phyloP scores from a whole-genome alignment of 2,797 vertebrate species.

The Acanthornis magna region DNA sequence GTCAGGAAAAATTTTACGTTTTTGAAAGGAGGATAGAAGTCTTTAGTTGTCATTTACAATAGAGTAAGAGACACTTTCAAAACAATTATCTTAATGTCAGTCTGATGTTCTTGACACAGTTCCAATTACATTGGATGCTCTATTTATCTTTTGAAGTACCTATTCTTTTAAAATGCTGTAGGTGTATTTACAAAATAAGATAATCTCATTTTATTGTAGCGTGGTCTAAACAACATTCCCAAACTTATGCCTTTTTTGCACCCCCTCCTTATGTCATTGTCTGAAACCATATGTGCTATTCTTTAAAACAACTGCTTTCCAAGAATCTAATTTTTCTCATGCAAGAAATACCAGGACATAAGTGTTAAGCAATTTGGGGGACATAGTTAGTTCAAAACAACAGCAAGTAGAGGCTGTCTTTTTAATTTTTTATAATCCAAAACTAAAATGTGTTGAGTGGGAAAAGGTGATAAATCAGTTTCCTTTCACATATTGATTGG shows the following conservation, averaged over 20 bases:
- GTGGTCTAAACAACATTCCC: not conserved
- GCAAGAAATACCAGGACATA: not conserved
- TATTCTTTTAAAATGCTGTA: not conserved
- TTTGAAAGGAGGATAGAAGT: not conserved
- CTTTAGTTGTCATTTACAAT: not conserved
- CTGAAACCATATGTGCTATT: not conserved
- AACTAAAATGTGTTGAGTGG: not conserved
- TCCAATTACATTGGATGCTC: not conserved
- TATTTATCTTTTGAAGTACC: not conserved
- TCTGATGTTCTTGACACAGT: not conserved
- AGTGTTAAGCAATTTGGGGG: not conserved
- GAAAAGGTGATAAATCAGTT: not conserved
- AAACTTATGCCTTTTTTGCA: not conserved
- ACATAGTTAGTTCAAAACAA: not conserved
- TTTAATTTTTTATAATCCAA: not conserved
- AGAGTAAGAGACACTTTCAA: not conserved
- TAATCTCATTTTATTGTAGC: not conserved
- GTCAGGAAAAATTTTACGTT: not conserved
- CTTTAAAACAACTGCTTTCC: not conserved
- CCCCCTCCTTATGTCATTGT: not conserved
- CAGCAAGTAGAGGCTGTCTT: not conserved
- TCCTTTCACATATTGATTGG: not conserved
- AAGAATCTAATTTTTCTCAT: not conserved
- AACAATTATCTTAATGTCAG: not conserved
- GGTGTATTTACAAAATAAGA: not conserved